A percentile compares a stretch with the other conserved stretches of the same genome.
phyloP scores from a whole-genome alignment of 2,797 vertebrate species.

The Bovichtus diacanthus region DNA sequence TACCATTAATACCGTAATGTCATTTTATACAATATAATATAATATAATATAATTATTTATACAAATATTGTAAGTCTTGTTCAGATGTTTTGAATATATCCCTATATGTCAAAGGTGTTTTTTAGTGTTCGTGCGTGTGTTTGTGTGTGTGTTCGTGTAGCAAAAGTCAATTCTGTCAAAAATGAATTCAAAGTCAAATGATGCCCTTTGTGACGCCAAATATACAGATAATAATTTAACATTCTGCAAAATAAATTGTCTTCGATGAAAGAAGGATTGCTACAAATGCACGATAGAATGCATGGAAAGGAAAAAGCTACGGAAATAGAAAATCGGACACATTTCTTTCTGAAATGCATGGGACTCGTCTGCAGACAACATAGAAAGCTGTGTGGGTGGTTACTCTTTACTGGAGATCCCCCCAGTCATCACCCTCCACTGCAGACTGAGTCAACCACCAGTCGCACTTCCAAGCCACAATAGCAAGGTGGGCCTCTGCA shows the following conservation, averaged over 20 bases:
- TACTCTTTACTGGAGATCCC: constrained; percentile 38
- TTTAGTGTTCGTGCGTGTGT: not conserved
- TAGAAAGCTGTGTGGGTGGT: constrained; percentile 56
- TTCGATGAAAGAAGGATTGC: not conserved
- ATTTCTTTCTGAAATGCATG: constrained; percentile 12
- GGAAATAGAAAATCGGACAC: no score
- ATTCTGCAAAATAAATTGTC: not conserved
- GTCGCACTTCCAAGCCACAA: constrained; percentile 69
- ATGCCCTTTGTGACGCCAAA: not conserved
- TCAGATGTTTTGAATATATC: not conserved
- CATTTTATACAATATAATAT: not conserved
- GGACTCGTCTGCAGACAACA: constrained; percentile 29
- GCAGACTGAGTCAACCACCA: constrained; percentile 59
- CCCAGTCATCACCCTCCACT: constrained; percentile 64
- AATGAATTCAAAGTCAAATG: not conserved
- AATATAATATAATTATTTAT: not conserved
- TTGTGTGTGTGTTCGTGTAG: not conserved
- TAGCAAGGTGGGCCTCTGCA: constrained; percentile 68
- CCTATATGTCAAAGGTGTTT: not conserved
- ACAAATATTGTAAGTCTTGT: not conserved
- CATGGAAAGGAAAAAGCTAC: no score
- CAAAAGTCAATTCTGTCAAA: not conserved
- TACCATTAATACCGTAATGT: not conserved
- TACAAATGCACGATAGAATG: not conserved
- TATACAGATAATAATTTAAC: not conserved